Percentiles rank a stretch among this genome's conserved stretches.
Evolutionary conservation across 2,113 vertebrate species (phyloP).

Genomic region (Phocoena phocoena): DNA sequence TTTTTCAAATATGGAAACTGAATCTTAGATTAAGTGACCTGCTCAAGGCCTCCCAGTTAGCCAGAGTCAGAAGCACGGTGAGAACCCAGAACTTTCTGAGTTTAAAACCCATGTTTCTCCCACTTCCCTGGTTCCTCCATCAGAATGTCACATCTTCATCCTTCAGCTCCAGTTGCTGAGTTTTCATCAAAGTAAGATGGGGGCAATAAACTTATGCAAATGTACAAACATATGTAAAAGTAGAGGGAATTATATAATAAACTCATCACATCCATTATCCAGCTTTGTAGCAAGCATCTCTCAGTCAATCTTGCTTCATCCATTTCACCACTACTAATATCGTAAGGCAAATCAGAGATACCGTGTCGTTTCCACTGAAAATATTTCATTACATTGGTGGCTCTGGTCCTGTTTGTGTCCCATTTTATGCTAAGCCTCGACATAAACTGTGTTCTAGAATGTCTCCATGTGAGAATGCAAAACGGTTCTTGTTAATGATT

Average conservation of each 20-base stretch:
- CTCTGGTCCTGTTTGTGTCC: background rate
- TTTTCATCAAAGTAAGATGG: background rate
- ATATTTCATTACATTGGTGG: fast-evolving
- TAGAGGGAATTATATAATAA: background rate
- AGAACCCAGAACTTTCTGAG: background rate
- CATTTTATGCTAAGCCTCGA: fast-evolving
- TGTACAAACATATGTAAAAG: background rate
- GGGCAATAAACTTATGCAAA: background rate
- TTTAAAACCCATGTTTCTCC: fast-evolving
- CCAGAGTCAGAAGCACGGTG: fast-evolving
- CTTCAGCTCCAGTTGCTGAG: too few species aligned
- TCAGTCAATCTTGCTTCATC: fast-evolving
- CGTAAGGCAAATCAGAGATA: background rate
- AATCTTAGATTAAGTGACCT: background rate
- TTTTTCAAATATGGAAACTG: background rate
- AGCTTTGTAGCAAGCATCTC: background rate
- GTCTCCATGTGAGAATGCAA: background rate
- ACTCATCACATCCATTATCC: fast-evolving
- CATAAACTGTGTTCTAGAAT: fast-evolving
- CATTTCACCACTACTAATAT: too few species aligned
- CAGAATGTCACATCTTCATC: fast-evolving
- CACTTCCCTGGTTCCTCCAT: fast-evolving
- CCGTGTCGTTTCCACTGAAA: fast-evolving
- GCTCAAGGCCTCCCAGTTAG: background rate
- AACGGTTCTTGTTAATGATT: background rate